Conservation (phyloP, 2,113 vertebrate species). For the Protobothrops mucrosquamatus region DNA sequence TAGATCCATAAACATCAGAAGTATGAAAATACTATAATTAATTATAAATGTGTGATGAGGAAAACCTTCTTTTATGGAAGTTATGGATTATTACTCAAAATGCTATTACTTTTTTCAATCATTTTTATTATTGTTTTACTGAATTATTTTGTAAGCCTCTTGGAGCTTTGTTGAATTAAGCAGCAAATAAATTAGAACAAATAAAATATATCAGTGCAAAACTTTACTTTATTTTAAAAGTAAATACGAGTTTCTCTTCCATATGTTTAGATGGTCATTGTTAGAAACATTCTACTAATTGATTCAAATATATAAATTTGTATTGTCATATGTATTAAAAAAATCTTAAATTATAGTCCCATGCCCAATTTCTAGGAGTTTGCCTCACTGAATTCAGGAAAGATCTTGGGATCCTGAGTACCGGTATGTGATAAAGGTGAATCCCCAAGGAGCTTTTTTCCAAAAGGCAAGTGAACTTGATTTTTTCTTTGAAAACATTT, state of each 20-base stretch:
- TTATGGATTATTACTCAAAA: not conserved
- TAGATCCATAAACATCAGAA: constrained; percentile 7
- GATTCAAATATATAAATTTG: not conserved
- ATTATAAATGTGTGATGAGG: not conserved
- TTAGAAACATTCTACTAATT: not conserved
- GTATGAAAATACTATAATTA: not conserved
- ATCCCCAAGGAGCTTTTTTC: not conserved
- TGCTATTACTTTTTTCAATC: not conserved
- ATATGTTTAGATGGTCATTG: not conserved
- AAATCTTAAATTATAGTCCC: not conserved
- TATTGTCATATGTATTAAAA: not conserved
- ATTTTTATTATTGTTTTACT: not conserved
- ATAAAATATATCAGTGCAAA: not conserved
- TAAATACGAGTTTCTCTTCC: not conserved
- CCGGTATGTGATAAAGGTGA: not conserved
- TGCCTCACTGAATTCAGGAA: not conserved
- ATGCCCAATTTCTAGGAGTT: not conserved
- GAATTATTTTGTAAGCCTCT: not conserved
- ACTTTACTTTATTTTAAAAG: not conserved
- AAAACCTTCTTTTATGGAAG: not conserved
- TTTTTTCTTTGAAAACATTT: not conserved
- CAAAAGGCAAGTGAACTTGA: not conserved
- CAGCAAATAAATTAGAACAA: not conserved
- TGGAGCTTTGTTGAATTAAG: not conserved
- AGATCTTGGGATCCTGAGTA: not conserved